These are phyloP conservation scores for Procapra przewalskii DNA, from an alignment of 2,113 vertebrate genomes.

Conservation along the genomic window DNA sequence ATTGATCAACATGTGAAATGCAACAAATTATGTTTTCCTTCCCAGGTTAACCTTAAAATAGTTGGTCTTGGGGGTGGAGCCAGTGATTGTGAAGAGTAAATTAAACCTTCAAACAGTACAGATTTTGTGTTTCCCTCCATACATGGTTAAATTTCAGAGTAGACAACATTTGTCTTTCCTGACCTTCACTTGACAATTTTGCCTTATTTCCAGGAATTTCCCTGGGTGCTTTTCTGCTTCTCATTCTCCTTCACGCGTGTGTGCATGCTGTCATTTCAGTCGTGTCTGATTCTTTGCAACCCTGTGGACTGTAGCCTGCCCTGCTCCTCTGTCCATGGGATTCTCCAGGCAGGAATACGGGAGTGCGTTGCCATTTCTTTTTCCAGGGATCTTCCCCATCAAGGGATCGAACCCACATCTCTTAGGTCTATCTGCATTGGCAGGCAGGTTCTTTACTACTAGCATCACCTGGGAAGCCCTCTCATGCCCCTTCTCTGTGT, in stretches of 20 bases:
- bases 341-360: neutral
- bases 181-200: neutral
- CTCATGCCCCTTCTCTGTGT: neutral
- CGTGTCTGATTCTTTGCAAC: neutral
- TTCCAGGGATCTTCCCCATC: neutral
- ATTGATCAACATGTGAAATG: neutral
- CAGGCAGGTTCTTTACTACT: neutral
- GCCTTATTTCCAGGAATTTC: neutral
- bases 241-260: rapidly evolving
- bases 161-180: neutral
- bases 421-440: neutral
- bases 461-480: neutral
- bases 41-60: neutral
- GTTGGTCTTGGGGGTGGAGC: no score
- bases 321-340: neutral
- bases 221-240: neutral
- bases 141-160: neutral
- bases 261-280: neutral
- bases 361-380: neutral
- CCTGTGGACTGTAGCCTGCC: neutral
- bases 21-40: neutral
- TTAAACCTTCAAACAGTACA: neutral
- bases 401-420: neutral
- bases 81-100: neutral
- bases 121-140: neutral